These are phyloP conservation scores for Ypsolopha scabrella DNA, from an alignment of 2,888 invertebrate species.

Conservation along the genomic window DNA sequence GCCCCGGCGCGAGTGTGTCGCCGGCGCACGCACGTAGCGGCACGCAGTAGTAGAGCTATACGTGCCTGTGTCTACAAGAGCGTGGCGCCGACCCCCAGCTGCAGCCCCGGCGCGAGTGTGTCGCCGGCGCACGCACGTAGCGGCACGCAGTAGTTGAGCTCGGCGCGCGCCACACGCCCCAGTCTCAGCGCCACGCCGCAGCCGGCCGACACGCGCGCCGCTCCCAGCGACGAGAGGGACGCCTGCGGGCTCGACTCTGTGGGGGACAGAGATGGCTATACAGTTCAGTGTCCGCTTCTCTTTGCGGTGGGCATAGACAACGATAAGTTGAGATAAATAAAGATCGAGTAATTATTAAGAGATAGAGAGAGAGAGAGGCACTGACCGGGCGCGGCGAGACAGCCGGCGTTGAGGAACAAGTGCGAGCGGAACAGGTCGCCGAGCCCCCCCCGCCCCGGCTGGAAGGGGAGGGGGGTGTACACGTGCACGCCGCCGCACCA, in stretches of 20 bases:
- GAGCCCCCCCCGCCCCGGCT: slow-evolving; percentile 80
- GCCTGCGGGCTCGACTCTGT: slow-evolving; percentile 46
- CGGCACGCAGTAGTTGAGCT: slow-evolving; percentile 95
- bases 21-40: too few relatives aligned
- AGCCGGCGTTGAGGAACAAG: slow-evolving; percentile 90
- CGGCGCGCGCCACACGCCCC: slow-evolving; percentile 86
- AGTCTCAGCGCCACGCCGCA: slow-evolving; percentile 87
- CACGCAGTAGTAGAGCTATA: too few relatives aligned
- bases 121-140: slow-evolving; percentile 75
- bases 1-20: too few relatives aligned
- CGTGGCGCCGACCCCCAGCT: slow-evolving; percentile 86
- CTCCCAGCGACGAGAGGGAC: slow-evolving; percentile 44
- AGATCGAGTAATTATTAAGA: too few relatives aligned
- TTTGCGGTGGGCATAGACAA: too few relatives aligned
- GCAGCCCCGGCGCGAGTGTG: slow-evolving; percentile 76
- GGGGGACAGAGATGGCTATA: background rate
- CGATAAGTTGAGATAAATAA: too few relatives aligned
- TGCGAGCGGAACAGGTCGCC: slow-evolving; percentile 90
- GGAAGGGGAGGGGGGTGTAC: slow-evolving; percentile 92
- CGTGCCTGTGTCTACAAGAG: slow-evolving; percentile 69
- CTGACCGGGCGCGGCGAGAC: slow-evolving; percentile 68
- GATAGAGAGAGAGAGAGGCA: background rate
- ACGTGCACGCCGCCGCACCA: slow-evolving; percentile 91
- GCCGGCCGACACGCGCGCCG: slow-evolving; percentile 82
- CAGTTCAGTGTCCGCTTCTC: too few relatives aligned